A percentile compares a stretch with the other conserved stretches of the same genome.
Evolutionary conservation across 2,113 vertebrate species (phyloP).

Genomic region (Cephalopholis sonnerati): DNA sequence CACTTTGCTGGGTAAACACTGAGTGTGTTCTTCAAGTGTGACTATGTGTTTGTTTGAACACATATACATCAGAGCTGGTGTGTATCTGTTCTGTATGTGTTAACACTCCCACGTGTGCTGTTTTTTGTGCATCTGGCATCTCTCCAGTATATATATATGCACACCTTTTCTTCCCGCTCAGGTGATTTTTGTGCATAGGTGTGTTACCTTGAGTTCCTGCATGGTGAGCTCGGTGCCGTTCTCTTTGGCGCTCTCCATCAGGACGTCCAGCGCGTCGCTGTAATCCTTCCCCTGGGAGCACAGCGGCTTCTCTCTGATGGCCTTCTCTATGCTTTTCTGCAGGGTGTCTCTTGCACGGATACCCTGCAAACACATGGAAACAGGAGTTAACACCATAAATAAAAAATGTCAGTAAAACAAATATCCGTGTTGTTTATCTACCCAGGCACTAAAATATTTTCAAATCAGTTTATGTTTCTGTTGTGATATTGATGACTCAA

Average conservation of each 20-base stretch:
- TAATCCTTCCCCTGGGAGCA: slow-evolving; percentile 95
- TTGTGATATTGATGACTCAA: not conserved
- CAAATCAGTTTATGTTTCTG: not conserved
- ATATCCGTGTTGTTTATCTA: not conserved
- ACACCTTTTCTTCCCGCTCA: too few relatives aligned
- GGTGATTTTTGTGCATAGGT: not conserved
- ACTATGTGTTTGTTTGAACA: not conserved
- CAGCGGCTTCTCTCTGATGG: slow-evolving; percentile 95
- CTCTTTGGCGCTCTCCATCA: slow-evolving; percentile 96
- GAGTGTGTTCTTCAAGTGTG: not conserved
- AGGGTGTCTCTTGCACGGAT: slow-evolving; percentile 93
- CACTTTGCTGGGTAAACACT: slow-evolving; percentile 28
- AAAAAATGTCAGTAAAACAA: not conserved
- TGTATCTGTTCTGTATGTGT: not conserved
- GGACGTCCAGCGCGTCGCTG: slow-evolving; percentile 92
- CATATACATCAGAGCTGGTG: not conserved
- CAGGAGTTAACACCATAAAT: not conserved
- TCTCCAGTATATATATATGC: not conserved
- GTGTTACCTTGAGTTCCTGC: slow-evolving; percentile 96
- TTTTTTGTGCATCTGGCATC: slow-evolving; percentile 19
- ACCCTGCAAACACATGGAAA: slow-evolving; percentile 83
- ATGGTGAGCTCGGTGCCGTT: slow-evolving; percentile 95
- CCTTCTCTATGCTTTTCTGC: slow-evolving; percentile 94
- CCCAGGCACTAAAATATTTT: not conserved
- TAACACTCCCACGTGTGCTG: not conserved